Conservation (phyloP, 1,140 invertebrate genomes). For the Plectus sambesii region DNA sequence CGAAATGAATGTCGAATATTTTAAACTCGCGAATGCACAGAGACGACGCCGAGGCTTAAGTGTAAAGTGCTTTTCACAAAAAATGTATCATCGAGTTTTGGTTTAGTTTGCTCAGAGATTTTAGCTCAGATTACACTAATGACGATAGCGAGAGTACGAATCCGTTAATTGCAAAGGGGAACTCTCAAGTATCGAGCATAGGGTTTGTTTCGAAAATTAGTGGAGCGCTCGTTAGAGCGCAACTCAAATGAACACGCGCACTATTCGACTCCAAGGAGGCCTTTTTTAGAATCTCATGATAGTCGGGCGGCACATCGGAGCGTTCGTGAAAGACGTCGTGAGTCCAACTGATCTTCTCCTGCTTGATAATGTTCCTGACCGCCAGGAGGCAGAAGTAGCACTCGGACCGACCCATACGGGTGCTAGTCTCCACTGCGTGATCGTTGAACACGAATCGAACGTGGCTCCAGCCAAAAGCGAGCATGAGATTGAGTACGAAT, state of each 20-base stretch:
- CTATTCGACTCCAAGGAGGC: constrained; percentile 61
- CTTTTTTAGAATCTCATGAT: constrained; percentile 56
- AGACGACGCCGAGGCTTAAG: no score
- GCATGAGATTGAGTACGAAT: constrained; percentile 58
- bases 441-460: constrained; percentile 60
- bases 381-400: constrained; percentile 63
- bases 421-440: constrained; percentile 47
- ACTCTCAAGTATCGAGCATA: not conserved
- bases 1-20: not conserved
- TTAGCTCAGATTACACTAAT: no score
- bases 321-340: constrained; percentile 58
- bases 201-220: not conserved
- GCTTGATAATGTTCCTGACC: constrained; percentile 56
- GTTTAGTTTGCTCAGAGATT: no score
- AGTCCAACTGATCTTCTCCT: constrained; percentile 46
- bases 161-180: constrained; percentile 8
- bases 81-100: no score
- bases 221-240: not conserved
- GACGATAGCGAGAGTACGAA: constrained; percentile 8
- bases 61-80: no score
- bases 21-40: no score
- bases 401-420: constrained; percentile 45
- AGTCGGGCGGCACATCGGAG: constrained; percentile 46
- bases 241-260: constrained; percentile 54
- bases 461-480: constrained; percentile 58